These are phyloP conservation scores for Rhegmatorhina hoffmannsi DNA, from an alignment of 2,113 vertebrate genomes.

Conservation along the genomic window DNA sequence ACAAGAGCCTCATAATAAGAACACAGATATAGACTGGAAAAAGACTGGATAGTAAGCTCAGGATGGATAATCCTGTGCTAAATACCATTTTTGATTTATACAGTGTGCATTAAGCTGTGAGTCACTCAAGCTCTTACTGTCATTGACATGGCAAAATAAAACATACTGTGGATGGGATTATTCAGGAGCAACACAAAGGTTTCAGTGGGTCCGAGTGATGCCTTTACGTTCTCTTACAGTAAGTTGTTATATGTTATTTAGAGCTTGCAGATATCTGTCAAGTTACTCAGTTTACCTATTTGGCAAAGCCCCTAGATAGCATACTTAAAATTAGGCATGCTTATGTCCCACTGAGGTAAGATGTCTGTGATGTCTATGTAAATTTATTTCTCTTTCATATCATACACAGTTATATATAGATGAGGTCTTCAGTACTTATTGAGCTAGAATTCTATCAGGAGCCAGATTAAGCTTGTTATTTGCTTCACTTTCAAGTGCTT, in stretches of 20 bases:
- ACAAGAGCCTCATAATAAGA: neutral
- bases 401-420: neutral
- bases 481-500: neutral
- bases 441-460: neutral
- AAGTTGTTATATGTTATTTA: neutral
- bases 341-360: neutral
- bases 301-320: neutral
- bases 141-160: neutral
- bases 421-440: neutral
- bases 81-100: neutral
- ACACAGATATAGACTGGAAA: neutral
- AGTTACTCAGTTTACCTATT: neutral
- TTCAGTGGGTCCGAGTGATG: neutral
- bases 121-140: neutral
- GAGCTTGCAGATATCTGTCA: neutral
- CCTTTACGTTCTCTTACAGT: neutral
- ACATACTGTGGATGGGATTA: neutral
- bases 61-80: neutral
- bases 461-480: neutral
- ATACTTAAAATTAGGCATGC: neutral
- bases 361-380: neutral
- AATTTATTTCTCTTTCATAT: neutral
- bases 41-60: neutral
- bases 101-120: neutral
- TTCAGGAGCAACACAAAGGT: neutral